Conservation (phyloP, 92 coral and sea anemone genomes). For the Phenganax marumi region DNA sequence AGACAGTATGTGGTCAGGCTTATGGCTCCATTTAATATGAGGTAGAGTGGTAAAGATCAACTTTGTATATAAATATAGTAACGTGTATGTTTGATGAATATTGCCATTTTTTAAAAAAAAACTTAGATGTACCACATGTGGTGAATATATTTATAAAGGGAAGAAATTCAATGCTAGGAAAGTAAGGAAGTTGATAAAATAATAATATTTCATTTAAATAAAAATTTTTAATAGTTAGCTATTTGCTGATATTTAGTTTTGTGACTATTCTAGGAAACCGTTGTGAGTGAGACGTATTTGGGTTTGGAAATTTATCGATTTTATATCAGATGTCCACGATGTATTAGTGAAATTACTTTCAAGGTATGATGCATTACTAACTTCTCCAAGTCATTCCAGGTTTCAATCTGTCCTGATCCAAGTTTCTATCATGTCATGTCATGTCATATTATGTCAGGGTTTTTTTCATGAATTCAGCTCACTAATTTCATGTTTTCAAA, state of each 20-base stretch:
- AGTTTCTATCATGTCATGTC: neutral
- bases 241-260: neutral
- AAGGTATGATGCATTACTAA: slow-evolving; percentile 57
- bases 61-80: neutral
- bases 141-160: slow-evolving; percentile 96
- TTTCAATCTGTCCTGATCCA: neutral
- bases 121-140: slow-evolving; percentile 91
- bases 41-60: slow-evolving; percentile 50
- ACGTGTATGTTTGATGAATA: neutral
- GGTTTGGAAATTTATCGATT: slow-evolving; percentile 84
- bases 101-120: neutral
- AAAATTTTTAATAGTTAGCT: neutral
- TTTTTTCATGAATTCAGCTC: no score
- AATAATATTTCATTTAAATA: neutral
- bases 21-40: slow-evolving; percentile 99
- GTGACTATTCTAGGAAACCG: slow-evolving; percentile 73
- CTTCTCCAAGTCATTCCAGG: neutral
- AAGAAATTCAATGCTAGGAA: slow-evolving; percentile 98
- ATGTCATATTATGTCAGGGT: no score
- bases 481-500: no score
- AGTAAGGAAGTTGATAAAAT: slow-evolving; percentile 42
- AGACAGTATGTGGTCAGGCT: slow-evolving; percentile 95
- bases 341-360: slow-evolving; percentile 93
- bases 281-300: slow-evolving; percentile 81
- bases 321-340: slow-evolving; percentile 92